These are phyloP conservation scores for Hyposmocoma kahamanoa DNA, from an alignment of 1,140 invertebrate genomes.

Conservation along the genomic window DNA sequence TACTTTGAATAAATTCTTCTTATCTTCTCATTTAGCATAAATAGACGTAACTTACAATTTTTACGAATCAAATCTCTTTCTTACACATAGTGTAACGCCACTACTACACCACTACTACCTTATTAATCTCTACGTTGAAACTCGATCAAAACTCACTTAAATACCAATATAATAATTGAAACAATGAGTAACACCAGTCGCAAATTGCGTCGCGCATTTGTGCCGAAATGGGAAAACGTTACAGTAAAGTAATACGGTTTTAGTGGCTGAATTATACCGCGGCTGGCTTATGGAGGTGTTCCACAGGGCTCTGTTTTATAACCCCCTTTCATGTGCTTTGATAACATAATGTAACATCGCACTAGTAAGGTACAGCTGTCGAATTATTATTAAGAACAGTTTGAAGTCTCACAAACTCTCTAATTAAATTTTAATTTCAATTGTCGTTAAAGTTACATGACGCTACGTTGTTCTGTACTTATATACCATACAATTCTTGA, in stretches of 20 bases:
- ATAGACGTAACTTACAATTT: no score
- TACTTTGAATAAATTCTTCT: no score
- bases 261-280: not conserved
- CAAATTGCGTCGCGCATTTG: conserved; percentile 11
- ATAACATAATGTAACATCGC: not conserved
- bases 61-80: no score
- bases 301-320: not conserved
- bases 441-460: not conserved
- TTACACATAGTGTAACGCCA: no score
- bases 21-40: no score
- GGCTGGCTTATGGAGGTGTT: not conserved
- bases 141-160: not conserved
- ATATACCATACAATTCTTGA: no score
- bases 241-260: not conserved
- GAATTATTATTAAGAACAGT: not conserved
- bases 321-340: not conserved
- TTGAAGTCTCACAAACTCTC: not conserved
- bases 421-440: not conserved
- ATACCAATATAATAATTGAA: no score
- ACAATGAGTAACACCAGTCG: not conserved
- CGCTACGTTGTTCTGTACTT: no score
- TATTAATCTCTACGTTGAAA: no score
- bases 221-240: conserved; percentile 11
- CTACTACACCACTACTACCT: no score
- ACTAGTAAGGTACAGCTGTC: not conserved